Evolutionary conservation across 2,888 invertebrate species (phyloP).

Genomic region (Leptura quadrifasciata): DNA sequence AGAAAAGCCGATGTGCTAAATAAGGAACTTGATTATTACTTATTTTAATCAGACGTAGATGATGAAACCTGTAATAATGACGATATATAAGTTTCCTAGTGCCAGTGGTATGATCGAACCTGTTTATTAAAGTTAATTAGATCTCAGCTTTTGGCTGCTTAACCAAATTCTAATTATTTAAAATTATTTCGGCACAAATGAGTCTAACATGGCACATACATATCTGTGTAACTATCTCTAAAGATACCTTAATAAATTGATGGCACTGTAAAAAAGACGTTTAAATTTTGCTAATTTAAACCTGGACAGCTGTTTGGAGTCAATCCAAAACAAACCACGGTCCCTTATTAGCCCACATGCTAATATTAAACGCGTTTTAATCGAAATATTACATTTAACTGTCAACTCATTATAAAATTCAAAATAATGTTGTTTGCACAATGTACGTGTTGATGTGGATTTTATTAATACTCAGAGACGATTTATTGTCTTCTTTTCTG

Average conservation of each 20-base stretch:
- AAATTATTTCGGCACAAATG: conserved; percentile 50
- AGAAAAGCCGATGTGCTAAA: too few relatives aligned
- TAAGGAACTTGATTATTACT: too few relatives aligned
- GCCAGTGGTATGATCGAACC: conserved; percentile 2
- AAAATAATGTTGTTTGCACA: conserved; percentile 41
- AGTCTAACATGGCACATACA: conserved; percentile 52
- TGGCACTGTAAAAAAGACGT: conserved; percentile 55
- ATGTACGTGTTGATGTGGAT: conserved; percentile 23
- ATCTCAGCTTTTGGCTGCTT: conserved; percentile 43
- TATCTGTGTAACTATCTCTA: conserved; percentile 61
- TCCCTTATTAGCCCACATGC: conserved; percentile 57
- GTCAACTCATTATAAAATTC: conserved; percentile 52
- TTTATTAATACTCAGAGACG: conserved; percentile 34
- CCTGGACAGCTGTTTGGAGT: conserved; percentile 61
- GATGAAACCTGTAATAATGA: not conserved
- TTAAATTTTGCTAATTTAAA: conserved; percentile 61
- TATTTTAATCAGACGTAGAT: too few relatives aligned
- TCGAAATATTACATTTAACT: conserved; percentile 50
- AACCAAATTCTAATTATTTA: conserved; percentile 46
- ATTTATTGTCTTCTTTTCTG: conserved; percentile 20
- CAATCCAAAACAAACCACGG: conserved; percentile 55
- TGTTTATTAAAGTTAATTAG: conserved; percentile 45
- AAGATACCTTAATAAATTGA: conserved; percentile 61
- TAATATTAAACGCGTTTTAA: conserved; percentile 52
- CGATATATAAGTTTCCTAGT: not conserved